A percentile compares a stretch with the other conserved stretches of the same genome.
These are phyloP conservation scores for Mixornis gularis DNA, from an alignment of 2,113 vertebrate genomes.

Conservation along the genomic window DNA sequence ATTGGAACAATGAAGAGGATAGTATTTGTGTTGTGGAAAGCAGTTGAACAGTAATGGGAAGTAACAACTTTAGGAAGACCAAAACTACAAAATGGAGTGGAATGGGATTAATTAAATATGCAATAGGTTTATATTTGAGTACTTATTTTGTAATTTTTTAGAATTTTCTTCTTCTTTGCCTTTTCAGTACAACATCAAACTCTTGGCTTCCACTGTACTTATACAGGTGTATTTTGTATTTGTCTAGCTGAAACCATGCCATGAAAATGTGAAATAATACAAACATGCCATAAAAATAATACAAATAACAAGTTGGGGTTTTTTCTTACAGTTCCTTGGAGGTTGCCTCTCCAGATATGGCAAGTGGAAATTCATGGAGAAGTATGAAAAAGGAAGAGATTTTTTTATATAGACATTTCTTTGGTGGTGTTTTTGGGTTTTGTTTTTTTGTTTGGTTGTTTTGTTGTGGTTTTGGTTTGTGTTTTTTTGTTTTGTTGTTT, in stretches of 20 bases:
- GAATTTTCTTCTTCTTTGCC: background rate
- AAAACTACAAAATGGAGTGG: background rate
- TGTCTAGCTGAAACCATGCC: background rate
- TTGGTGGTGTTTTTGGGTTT: background rate
- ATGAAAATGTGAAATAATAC: background rate
- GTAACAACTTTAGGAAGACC: background rate
- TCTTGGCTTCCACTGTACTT: background rate
- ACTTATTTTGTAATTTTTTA: background rate
- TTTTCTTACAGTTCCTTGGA: background rate
- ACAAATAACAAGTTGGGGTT: accelerated
- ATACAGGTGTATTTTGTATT: background rate
- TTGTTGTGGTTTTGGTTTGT: background rate
- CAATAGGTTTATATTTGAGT: background rate
- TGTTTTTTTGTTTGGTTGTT: background rate
- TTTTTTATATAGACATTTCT: background rate
- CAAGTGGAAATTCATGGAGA: background rate
- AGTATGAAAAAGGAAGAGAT: background rate
- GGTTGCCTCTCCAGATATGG: background rate
- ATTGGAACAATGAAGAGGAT: background rate
- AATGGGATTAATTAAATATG: background rate
- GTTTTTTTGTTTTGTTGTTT: background rate
- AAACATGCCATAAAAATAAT: background rate
- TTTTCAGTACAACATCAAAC: background rate
- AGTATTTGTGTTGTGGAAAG: background rate
- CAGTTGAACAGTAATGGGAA: background rate